phyloP scores from a whole-genome alignment of 2,797 vertebrate genomes.

The Micromesistius poutassou region DNA sequence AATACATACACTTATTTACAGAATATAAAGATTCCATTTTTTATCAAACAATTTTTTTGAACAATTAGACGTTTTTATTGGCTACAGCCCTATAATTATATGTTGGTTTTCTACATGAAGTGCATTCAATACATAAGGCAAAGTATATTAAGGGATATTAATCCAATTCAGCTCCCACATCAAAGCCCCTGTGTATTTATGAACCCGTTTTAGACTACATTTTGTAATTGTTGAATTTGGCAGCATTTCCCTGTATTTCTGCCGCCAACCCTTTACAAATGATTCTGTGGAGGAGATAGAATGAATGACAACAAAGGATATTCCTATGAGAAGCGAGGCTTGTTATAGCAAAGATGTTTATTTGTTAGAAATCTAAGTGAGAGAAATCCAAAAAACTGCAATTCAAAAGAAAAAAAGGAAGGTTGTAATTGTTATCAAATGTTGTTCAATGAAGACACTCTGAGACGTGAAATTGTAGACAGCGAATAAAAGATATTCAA shows the following conservation, averaged over 20 bases:
- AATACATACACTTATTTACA: not conserved
- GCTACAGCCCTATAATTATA: not conserved
- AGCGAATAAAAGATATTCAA: not conserved
- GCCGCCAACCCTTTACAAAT: conserved; percentile 67
- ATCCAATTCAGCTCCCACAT: conserved; percentile 89
- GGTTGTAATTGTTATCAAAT: not conserved
- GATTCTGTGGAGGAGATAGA: conserved; percentile 20
- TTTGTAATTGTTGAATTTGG: conserved; percentile 77
- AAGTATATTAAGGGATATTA: conserved; percentile 87
- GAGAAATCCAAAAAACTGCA: conserved; percentile 5
- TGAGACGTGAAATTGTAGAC: not conserved
- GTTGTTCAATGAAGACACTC: not conserved
- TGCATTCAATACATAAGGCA: conserved; percentile 83
- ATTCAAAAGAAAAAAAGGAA: conserved; percentile 2
- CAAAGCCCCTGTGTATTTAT: conserved; percentile 78
- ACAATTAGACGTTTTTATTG: not conserved
- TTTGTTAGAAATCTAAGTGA: not conserved
- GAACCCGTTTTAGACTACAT: conserved; percentile 75
- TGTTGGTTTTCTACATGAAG: conserved; percentile 14
- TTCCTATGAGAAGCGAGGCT: not conserved
- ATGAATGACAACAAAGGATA: conserved; percentile 11
- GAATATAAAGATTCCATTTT: not conserved
- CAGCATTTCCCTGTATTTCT: conserved; percentile 71
- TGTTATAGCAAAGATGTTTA: conserved; percentile 4
- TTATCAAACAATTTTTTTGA: too few species aligned